Evolutionary conservation across 2,888 invertebrate genomes (phyloP).

Genomic region (Xanthorhoe designata): DNA sequence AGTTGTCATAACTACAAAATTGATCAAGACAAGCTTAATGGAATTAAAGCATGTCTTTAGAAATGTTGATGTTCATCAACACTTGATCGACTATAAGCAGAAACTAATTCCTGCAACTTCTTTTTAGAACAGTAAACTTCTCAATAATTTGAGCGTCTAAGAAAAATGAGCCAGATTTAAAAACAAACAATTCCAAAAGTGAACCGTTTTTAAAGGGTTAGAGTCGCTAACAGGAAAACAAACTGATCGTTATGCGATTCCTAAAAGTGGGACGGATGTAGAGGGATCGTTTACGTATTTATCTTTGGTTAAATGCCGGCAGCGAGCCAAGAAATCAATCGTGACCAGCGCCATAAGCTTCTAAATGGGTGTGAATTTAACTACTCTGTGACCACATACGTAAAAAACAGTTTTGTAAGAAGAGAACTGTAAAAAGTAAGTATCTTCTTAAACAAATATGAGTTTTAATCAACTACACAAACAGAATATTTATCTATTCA

Average conservation of each 20-base stretch:
- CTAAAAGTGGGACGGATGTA: slow-evolving; percentile 52
- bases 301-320: slow-evolving; percentile 51
- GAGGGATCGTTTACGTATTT: slow-evolving; percentile 53
- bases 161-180: slow-evolving; percentile 23
- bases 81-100: not conserved
- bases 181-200: slow-evolving; percentile 30
- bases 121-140: not conserved
- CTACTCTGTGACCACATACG: not conserved
- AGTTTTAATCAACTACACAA: too few species aligned
- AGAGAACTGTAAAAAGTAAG: too few species aligned
- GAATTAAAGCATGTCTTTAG: too few species aligned
- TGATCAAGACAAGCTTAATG: too few species aligned
- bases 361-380: not conserved
- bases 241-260: slow-evolving; percentile 52
- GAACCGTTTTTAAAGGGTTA: slow-evolving; percentile 36
- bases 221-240: slow-evolving; percentile 45
- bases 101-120: not conserved
- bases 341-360: not conserved
- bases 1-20: too few species aligned
- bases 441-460: too few species aligned
- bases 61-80: too few species aligned
- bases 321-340: slow-evolving; percentile 55
- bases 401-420: not conserved
- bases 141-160: slow-evolving; percentile 12
- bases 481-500: too few species aligned